These are phyloP conservation scores for Lethrus apterus DNA, from an alignment of 1,140 invertebrate species.

Conservation along the genomic window DNA sequence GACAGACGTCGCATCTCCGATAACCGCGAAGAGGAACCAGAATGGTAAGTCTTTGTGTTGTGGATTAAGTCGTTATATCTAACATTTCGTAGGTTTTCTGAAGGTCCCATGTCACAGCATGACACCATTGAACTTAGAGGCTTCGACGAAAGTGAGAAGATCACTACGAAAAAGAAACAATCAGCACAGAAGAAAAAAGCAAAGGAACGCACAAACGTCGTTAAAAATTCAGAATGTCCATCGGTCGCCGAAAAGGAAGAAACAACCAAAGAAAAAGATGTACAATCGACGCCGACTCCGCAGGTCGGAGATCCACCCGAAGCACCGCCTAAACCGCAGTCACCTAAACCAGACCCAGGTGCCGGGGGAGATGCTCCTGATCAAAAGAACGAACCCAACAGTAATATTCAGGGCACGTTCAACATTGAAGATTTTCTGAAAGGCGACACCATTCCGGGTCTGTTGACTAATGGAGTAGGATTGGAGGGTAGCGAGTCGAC, in stretches of 20 bases:
- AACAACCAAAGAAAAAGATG: slow-evolving; percentile 13
- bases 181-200: slow-evolving; percentile 40
- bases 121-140: slow-evolving; percentile 91
- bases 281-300: slow-evolving; percentile 1
- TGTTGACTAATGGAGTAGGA: slow-evolving; percentile 52
- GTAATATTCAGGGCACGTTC: slow-evolving; percentile 44
- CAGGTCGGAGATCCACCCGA: not conserved
- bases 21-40: slow-evolving; percentile 52
- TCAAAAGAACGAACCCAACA: slow-evolving; percentile 8
- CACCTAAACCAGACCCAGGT: slow-evolving; percentile 1
- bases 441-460: slow-evolving; percentile 51
- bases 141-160: slow-evolving; percentile 63
- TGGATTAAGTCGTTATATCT: no score
- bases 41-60: slow-evolving; percentile 44
- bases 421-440: slow-evolving; percentile 69
- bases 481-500: slow-evolving; percentile 37
- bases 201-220: slow-evolving; percentile 15
- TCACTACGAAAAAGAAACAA: slow-evolving; percentile 42
- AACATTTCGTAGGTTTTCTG: slow-evolving; percentile 56
- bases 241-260: slow-evolving; percentile 28
- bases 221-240: slow-evolving; percentile 7
- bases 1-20: slow-evolving; percentile 46
- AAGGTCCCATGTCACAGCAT: slow-evolving; percentile 79
- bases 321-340: not conserved
- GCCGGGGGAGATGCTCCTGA: slow-evolving; percentile 1